Base-by-base conservation (phyloP, 1,140 invertebrate genomes). In the Riptortus pedestris region DNA sequence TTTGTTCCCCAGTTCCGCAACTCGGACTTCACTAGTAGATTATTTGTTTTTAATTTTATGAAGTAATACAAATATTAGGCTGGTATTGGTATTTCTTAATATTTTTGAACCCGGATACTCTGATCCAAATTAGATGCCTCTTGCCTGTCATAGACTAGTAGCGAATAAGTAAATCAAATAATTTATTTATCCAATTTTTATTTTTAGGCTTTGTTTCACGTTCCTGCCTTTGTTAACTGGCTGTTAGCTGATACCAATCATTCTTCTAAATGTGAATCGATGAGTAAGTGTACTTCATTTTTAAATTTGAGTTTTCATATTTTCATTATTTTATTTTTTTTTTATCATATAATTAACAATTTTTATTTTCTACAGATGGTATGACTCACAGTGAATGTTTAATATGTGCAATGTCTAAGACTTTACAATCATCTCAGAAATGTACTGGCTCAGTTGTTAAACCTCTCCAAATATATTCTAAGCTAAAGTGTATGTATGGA, bases 151-250 rank as follows among this genome's bases (percentile, higher is more conserved):
- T 47, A 4, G n/a, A n/a, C n/a, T n/a, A n/a, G n/a, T n/a, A n/a
- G n/a, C n/a, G n/a, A n/a, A n/a, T n/a, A n/a, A n/a, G n/a, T n/a
- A n/a, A n/a, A n/a, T n/a, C n/a, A n/a, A n/a, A n/a, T n/a, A n/a
- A n/a, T n/a, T n/a, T n/a, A n/a, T n/a, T n/a, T n/a, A n/a, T n/a
- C n/a, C 14, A 7, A 38, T 29, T 33, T 12, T 59, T 2, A 31
- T 27, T 66, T 67, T 66, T 71, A 79, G 79, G 90, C 90, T 52
- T 76, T 93, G 1, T 91, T 91, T 76, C 90, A 93, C 78, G 86
- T 91, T 68, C 90, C 91, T 52, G 85, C 90, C 7, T 81, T 93
- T 70, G 86, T 88, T 24, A 92, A 93, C 76, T 93, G 90, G 89
- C 76, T 93, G 28, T 77, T 86, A 2, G 86, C 83, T 48, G 89